Evolutionary conservation across 1,140 invertebrate species (phyloP), one percentile per base, ranked within the genome.

Genomic region (Himalopsyche phryganea): DNA sequence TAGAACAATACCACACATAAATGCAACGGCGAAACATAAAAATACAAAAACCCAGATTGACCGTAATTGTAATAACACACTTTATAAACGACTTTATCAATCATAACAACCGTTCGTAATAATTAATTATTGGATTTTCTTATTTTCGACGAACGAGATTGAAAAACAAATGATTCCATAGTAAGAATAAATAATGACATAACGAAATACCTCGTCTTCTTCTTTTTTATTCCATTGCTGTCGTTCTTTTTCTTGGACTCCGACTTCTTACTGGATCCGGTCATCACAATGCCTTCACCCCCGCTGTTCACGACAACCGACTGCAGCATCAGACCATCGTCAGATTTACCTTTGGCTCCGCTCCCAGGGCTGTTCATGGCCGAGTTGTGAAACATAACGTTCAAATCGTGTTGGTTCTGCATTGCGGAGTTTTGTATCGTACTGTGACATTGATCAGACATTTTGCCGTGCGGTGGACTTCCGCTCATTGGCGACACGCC

Each of bases 201-300:
- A n/a, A 40, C 15, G 11, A 44, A 28, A 71, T 73, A 94, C 92
- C 91, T 90, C 17, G 92, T 95, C 80, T 95, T 94, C 74, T 95
- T 95, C 74, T 95, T 94, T 68, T 94, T 94, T 2, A 92, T 90
- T 19, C 89, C 88, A 69, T 91, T 92, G 65, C 89, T 91, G 63
- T 90, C 89, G 60, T 80, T 83, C 71, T 93, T 93, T 72, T 93
- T 94, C 71, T 91, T 92, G 1, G 85, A 85, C 55, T 87, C 84
- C 13, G 78, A 77, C 63, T 88, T 88, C 71, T 87, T 89, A 1
- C 69, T 67, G 20, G 69, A 66, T 2, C 75, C 65, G 5, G 70
- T 58, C 10, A 72, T 62, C 28, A 72, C 65, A 10, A 61, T 42
- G 70, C 62, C 11, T 68, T 55, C 50, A 67, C 67, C 49, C 67